Evolutionary conservation across 2,888 invertebrate genomes (phyloP), one percentile per base, ranked within the genome.

Genomic region (Drosophila kuntzei): DNA sequence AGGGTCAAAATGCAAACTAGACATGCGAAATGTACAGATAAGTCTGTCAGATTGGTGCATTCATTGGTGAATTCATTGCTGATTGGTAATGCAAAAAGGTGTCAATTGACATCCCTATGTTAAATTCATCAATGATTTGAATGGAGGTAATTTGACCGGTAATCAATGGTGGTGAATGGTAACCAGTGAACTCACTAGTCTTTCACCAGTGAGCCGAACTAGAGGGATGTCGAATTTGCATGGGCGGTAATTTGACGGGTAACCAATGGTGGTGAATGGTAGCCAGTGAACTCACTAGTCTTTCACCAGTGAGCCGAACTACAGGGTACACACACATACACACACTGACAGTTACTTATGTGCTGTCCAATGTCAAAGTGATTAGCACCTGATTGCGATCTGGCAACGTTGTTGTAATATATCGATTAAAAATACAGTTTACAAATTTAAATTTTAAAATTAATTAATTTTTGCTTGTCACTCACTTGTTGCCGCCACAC

Each of bases 401-500:
- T 62, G 36, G 47, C 18, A 41, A 44, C 9, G 20, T 58, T 46
- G 20, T 39, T 59, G 44, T 25, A n/a, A 20, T 29, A 20, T 29
- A 60, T 64, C 50, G 64, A 54, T 58, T 44, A 12, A 6, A 12
- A 57, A 18, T 20, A 20, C 16, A 36, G 20, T 36, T 14, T 6
- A 11, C 27, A 51, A 16, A 46, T 37, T 39, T 2, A 34, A 43
- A 32, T 16, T 43, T n/a, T 18, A 29, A 9, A 61, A 54, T 22
- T 25, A 51, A 44, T 49, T n/a, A 5, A 58, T 54, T 20, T 34
- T 43, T 6, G 6, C 8, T n/a, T 41, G 37, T 61, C 87, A 92
- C 92, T 92, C 91, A 92, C 92, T 91, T 87, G 90, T 80, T 68
- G 90, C 85, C 61, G 89, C 90, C 80, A 91, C 86, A 86, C 90